Base-by-base conservation (phyloP, 2,797 vertebrate genomes). In the Rhabdomys pumilio region DNA sequence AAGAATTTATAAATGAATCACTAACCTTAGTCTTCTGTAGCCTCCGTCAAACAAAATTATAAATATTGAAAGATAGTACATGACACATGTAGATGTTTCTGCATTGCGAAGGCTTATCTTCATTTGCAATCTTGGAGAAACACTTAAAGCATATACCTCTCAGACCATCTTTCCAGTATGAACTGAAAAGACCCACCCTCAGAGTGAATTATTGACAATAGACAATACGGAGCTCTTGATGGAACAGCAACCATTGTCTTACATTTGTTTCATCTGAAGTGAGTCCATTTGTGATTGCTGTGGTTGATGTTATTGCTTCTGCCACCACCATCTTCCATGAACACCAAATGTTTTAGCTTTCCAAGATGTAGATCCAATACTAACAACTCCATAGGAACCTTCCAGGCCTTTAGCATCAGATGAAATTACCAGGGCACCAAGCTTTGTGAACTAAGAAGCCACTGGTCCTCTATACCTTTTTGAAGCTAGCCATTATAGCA, bases 241-340 rank as follows among this genome's bases (percentile, higher is more conserved):
- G 3, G 19, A 69, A 53, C 12, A n/a, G 1, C 11, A 22, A 3
- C 3, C 3, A 20, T n/a, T 3, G 4, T 1, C 19, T 34, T 85
- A n/a, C 3, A 11, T 67, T 8, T 50, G 41, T 50, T 65, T 67
- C 61, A 34, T 85, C 3, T 20, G 50, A 11, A 67, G 5, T 34
- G 6, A 85, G 61, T 14, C 29, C 10, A 3, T 8, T 31, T 50
- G 26, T 50, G 13, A 76, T 76, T 50, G 41, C 44, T 77, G 1
- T 7, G 50, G 7, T 10, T 77, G 76, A 31, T 17, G 44, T 50
- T 77, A 7, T 3, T 53, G 13, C 47, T 77, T 29, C 26, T 50
- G 29, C 44, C 26, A 15, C 31, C 31, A 67, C 26, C 41, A 76
- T 47, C 44, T 15, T 76, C 26, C 26, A 50, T 15, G 13, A 77